phyloP scores from a whole-genome alignment of 2,888 invertebrate genomes.

The Gryllus longicercus region DNA sequence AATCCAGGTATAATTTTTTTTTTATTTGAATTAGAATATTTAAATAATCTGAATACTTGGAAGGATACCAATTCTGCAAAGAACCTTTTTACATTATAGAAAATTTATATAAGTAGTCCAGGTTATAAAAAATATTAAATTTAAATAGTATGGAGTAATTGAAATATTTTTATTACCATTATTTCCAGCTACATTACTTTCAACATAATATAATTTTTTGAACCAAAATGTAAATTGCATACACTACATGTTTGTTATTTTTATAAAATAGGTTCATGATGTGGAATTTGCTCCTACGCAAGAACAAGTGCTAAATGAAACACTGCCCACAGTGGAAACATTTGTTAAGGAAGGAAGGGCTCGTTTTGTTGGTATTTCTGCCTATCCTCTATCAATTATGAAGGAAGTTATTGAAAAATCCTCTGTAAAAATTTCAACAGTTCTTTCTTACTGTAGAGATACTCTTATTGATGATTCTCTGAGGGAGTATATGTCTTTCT shows the following conservation, averaged over 20 bases:
- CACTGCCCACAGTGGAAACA: slow-evolving; percentile 74
- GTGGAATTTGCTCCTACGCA: slow-evolving; percentile 78
- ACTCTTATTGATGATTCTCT: slow-evolving; percentile 78
- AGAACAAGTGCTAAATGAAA: slow-evolving; percentile 76
- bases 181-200: no score
- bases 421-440: slow-evolving; percentile 61
- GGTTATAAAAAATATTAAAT: no score
- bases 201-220: no score
- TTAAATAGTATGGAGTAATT: no score
- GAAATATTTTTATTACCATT: background rate
- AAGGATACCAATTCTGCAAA: no score
- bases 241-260: slow-evolving; percentile 24
- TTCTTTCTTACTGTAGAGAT: slow-evolving; percentile 76
- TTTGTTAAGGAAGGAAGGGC: slow-evolving; percentile 66
- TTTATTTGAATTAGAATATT: no score
- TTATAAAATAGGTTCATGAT: slow-evolving; percentile 75
- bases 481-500: slow-evolving; percentile 66
- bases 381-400: slow-evolving; percentile 75
- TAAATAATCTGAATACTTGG: no score
- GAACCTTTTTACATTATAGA: no score
- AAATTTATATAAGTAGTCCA: no score
- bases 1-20: slow-evolving; percentile 40
- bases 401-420: slow-evolving; percentile 67
- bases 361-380: slow-evolving; percentile 79
- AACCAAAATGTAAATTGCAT: no score